These are phyloP conservation scores for Sycophila sp. DNA, from an alignment of 1,140 invertebrate genomes.

Conservation along the genomic window DNA sequence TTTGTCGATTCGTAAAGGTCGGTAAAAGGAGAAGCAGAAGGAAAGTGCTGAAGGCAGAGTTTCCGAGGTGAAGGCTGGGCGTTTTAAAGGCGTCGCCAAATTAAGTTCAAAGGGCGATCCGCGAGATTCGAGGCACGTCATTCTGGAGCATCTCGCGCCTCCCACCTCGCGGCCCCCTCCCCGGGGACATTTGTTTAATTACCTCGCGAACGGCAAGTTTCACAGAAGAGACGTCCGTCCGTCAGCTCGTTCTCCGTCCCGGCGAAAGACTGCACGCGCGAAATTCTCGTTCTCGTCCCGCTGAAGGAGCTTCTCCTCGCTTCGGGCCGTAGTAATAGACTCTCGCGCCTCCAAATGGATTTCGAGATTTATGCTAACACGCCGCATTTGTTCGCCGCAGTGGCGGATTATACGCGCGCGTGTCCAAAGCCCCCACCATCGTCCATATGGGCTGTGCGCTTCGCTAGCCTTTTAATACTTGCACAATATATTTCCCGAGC, in stretches of 20 bases:
- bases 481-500: constrained; percentile 19
- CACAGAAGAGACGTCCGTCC: constrained; percentile 41
- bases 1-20: no score
- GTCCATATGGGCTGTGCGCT: neutral
- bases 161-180: neutral
- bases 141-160: neutral
- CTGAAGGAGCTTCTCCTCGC: constrained; percentile 39
- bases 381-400: constrained; percentile 59
- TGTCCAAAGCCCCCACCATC: constrained; percentile 43
- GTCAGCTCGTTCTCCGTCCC: constrained; percentile 42
- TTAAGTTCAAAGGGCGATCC: constrained; percentile 55
- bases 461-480: constrained; percentile 21
- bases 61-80: constrained; percentile 40
- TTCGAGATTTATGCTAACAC: constrained; percentile 67
- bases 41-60: constrained; percentile 26
- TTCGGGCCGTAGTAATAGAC: constrained; percentile 58
- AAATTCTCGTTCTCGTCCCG: constrained; percentile 40
- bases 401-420: constrained; percentile 49
- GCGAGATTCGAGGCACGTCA: constrained; percentile 43
- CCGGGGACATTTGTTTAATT: constrained; percentile 63
- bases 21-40: constrained; percentile 7
- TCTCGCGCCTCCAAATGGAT: constrained; percentile 64
- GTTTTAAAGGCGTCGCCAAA: constrained; percentile 47
- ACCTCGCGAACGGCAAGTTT: constrained; percentile 51
- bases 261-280: constrained; percentile 36